Percentiles rank a stretch among this genome's conserved stretches.
These are phyloP conservation scores for Chunga burmeisteri DNA, from an alignment of 2,113 vertebrate genomes.

Conservation along the genomic window DNA sequence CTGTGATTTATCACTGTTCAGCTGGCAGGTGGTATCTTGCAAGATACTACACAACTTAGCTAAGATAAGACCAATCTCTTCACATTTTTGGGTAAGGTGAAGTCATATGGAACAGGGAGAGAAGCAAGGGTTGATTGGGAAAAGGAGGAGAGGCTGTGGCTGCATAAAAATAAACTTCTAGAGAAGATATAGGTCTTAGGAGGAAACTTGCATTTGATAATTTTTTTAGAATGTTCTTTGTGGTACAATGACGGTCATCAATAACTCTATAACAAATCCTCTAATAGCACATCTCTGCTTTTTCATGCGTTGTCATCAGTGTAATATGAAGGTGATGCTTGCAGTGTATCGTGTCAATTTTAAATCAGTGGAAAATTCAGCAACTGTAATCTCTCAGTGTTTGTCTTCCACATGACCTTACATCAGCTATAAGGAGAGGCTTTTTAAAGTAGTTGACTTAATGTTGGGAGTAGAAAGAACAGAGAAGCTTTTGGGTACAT, in stretches of 20 bases:
- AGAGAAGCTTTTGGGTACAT: not conserved
- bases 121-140: not conserved
- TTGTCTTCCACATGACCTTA: not conserved
- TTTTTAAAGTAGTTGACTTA: not conserved
- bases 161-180: not conserved
- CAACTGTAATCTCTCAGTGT: not conserved
- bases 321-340: not conserved
- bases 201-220: not conserved
- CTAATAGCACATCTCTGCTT: not conserved
- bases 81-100: constrained; percentile 16
- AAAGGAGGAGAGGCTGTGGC: not conserved
- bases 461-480: not conserved
- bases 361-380: not conserved
- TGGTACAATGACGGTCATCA: not conserved
- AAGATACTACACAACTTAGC: too few species aligned
- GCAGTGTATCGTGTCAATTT: not conserved
- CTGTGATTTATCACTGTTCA: constrained; percentile 42
- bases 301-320: not conserved
- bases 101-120: not conserved
- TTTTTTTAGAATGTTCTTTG: not conserved
- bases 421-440: not conserved
- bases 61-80: constrained; percentile 29
- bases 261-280: not conserved
- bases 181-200: not conserved
- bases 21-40: constrained; percentile 40